phyloP scores from a whole-genome alignment of 1,140 invertebrate genomes.

The Branchinecta lindahli region DNA sequence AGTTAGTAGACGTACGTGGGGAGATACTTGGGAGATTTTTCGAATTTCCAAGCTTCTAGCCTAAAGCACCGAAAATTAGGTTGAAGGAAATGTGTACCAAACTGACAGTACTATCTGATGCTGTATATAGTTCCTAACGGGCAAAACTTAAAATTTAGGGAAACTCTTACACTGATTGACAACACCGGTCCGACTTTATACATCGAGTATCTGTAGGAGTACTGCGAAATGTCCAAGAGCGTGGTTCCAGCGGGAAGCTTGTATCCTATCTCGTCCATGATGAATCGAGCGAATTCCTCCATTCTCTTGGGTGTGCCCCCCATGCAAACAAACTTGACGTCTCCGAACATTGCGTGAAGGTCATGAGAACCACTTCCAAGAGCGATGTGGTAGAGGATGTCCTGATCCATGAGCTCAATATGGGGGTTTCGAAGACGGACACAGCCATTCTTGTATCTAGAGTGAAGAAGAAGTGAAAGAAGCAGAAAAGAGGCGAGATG shows the following conservation, averaged over 20 bases:
- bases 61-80: too few species aligned
- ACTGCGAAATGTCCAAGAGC: conserved; percentile 72
- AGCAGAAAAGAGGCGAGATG: not conserved
- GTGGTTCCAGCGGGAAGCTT: conserved; percentile 72
- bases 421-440: conserved; percentile 68
- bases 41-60: too few species aligned
- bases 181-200: conserved; percentile 93
- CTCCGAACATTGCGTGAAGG: conserved; percentile 86
- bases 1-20: too few species aligned
- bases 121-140: too few species aligned
- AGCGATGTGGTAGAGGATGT: conserved; percentile 86
- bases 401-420: conserved; percentile 78
- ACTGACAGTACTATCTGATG: too few species aligned
- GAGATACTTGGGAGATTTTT: too few species aligned
- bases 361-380: conserved; percentile 79
- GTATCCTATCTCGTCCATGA: conserved; percentile 74
- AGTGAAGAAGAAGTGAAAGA: conserved; percentile 25
- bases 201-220: conserved; percentile 87
- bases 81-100: too few species aligned
- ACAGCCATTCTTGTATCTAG: conserved; percentile 59
- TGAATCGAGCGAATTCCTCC: conserved; percentile 78
- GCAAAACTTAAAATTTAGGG: not conserved
- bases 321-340: conserved; percentile 97
- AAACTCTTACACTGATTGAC: conserved; percentile 64
- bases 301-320: conserved; percentile 89